Evolutionary conservation across 1,140 invertebrate genomes (phyloP).

Genomic region (Orius laevigatus): DNA sequence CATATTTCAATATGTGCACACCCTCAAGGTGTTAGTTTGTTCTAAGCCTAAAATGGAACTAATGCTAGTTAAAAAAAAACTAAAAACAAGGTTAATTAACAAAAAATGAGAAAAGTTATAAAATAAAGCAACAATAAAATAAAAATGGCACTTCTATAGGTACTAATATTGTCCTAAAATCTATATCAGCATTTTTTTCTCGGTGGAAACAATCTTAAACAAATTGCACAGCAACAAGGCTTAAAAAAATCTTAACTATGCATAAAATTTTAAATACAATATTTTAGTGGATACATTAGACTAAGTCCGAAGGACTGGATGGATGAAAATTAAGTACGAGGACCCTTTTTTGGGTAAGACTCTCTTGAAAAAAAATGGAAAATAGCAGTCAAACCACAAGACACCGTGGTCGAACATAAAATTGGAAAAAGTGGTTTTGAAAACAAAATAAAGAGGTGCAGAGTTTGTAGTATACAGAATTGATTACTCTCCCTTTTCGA

Average conservation of each 20-base stretch:
- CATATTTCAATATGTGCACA: too few relatives aligned
- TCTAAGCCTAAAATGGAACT: too few relatives aligned
- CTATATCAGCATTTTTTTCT: neutral
- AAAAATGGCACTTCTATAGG: too few relatives aligned
- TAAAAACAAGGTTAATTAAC: too few relatives aligned
- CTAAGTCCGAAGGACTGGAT: slow-evolving; percentile 8
- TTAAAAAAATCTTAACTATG: neutral
- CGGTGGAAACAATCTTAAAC: neutral
- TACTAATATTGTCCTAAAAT: slow-evolving; percentile 1
- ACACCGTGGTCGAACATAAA: neutral
- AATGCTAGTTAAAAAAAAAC: too few relatives aligned
- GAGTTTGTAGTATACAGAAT: slow-evolving; percentile 7
- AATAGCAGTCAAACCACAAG: too few relatives aligned
- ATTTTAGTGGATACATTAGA: slow-evolving; percentile 9
- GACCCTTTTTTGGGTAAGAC: slow-evolving; percentile 6
- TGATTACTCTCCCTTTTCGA: neutral
- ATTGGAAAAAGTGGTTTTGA: too few relatives aligned
- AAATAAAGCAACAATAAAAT: too few relatives aligned
- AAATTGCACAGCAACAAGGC: slow-evolving; percentile 2
- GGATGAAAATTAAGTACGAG: slow-evolving; percentile 11
- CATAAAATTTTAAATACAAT: too few relatives aligned
- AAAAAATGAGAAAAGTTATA: too few relatives aligned
- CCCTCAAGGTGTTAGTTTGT: too few relatives aligned
- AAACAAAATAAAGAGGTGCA: slow-evolving; percentile 1
- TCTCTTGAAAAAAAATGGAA: too few relatives aligned